Conservation (phyloP, 2,888 invertebrate genomes). For the Leptopilina syphax region DNA sequence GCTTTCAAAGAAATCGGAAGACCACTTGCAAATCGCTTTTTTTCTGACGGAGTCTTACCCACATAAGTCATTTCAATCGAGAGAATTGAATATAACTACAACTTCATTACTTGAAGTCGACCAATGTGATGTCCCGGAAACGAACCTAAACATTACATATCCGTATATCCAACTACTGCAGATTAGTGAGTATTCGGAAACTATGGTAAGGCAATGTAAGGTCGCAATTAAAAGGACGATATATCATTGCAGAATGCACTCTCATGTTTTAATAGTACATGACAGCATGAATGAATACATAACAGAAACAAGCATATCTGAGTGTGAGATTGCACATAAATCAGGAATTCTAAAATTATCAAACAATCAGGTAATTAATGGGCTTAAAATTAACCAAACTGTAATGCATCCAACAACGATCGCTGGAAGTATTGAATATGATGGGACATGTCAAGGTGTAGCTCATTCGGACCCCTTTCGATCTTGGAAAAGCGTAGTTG, state of each 20-base stretch:
- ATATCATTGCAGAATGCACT: slow-evolving; percentile 14
- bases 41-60: too few species aligned
- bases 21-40: too few species aligned
- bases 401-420: slow-evolving; percentile 18
- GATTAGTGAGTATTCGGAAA: not conserved
- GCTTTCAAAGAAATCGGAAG: too few species aligned
- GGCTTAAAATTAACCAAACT: not conserved
- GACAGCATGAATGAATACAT: not conserved
- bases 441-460: not conserved
- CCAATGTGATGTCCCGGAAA: not conserved
- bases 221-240: not conserved
- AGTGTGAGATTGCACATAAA: not conserved
- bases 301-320: not conserved
- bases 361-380: not conserved
- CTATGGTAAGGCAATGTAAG: slow-evolving; percentile 13
- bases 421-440: slow-evolving; percentile 16
- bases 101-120: too few species aligned
- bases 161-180: too few species aligned
- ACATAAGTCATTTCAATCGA: too few species aligned
- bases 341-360: slow-evolving; percentile 37
- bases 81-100: too few species aligned
- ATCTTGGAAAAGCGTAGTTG: slow-evolving; percentile 51
- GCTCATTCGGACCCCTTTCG: slow-evolving; percentile 48
- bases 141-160: slow-evolving; percentile 28
- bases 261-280: slow-evolving; percentile 24